Conservation (phyloP, 2,888 invertebrate species). For the Hydropsyche betteni region DNA sequence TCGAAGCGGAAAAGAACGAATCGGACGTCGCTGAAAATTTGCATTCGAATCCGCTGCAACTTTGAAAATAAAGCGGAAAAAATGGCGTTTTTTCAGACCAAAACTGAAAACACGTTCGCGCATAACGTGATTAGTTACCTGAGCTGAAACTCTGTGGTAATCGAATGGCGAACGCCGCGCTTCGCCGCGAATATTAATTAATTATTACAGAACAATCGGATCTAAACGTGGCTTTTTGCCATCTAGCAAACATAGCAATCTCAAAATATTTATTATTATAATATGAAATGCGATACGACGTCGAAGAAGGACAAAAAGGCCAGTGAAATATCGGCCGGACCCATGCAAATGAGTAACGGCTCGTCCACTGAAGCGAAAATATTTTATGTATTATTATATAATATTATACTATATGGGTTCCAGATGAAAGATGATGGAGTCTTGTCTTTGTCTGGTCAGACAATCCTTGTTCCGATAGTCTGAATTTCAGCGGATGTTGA, state of each 20-base stretch:
- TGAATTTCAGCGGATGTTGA: no score
- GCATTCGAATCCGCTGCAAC: no score
- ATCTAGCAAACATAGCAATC: background rate
- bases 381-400: slow-evolving; percentile 6
- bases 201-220: background rate
- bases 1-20: no score
- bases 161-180: background rate
- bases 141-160: background rate
- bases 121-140: slow-evolving; percentile 12
- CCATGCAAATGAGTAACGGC: slow-evolving; percentile 49
- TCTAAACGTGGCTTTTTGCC: background rate
- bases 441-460: slow-evolving; percentile 20
- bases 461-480: background rate
- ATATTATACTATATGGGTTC: background rate
- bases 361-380: slow-evolving; percentile 41
- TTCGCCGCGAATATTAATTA: slow-evolving; percentile 1
- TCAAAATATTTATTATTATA: background rate
- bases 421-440: background rate
- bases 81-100: background rate
- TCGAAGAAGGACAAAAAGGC: slow-evolving; percentile 2
- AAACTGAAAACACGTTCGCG: slow-evolving; percentile 22
- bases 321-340: background rate
- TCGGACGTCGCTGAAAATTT: no score
- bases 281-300: background rate
- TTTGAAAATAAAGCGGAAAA: no score